These are phyloP conservation scores for Silurus asotus DNA, from an alignment of 2,113 vertebrate species.

Conservation along the genomic window DNA sequence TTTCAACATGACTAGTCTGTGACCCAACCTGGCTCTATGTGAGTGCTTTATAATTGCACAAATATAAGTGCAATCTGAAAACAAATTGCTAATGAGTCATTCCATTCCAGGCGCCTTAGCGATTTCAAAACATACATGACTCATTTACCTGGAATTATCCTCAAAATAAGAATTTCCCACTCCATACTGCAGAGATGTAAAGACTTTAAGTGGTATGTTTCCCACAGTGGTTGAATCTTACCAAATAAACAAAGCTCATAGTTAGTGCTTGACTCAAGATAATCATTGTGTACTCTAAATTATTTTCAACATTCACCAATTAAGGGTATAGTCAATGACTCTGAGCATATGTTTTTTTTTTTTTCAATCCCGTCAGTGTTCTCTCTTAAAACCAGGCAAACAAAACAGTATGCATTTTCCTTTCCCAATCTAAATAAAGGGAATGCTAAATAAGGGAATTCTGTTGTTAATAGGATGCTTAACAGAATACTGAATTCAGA, in stretches of 20 bases:
- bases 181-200: neutral
- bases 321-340: neutral
- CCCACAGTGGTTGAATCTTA: neutral
- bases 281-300: conserved; percentile 2
- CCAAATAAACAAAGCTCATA: neutral
- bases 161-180: neutral
- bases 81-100: conserved; percentile 7
- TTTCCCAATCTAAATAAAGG: neutral
- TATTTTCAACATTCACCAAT: neutral
- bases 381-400: neutral
- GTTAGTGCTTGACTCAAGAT: neutral
- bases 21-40: neutral
- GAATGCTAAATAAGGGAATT: neutral
- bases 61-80: neutral
- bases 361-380: neutral
- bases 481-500: neutral
- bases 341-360: neutral
- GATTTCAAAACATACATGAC: neutral
- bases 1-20: neutral
- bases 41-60: neutral
- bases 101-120: neutral
- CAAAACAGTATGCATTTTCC: neutral
- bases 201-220: neutral
- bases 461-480: neutral
- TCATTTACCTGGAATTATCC: neutral